These are phyloP conservation scores for Patiria miniata DNA, from an alignment of 35 echinoderm and acorn worm species.

Conservation along the genomic window DNA sequence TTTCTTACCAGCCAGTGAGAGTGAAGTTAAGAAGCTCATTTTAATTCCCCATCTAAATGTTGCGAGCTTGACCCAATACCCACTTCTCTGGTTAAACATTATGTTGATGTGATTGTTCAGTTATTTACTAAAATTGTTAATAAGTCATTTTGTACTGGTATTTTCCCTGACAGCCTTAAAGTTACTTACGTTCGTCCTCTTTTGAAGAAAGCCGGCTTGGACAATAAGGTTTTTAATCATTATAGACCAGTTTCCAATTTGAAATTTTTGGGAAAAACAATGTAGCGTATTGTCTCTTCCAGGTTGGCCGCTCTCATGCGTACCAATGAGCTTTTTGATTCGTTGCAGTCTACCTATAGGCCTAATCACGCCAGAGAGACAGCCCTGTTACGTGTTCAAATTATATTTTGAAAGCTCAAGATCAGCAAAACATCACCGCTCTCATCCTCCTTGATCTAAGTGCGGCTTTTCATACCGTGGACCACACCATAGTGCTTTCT, in stretches of 20 bases:
- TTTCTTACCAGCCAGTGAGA: no score
- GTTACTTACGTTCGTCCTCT: constrained; percentile 29
- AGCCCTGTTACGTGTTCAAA: constrained; percentile 60
- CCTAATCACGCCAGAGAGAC: constrained; percentile 53
- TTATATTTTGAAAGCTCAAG: constrained; percentile 43
- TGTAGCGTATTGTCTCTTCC: constrained; percentile 37
- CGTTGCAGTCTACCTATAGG: constrained; percentile 51
- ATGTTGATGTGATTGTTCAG: constrained; percentile 16
- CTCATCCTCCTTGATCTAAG: constrained; percentile 57
- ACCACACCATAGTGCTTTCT: background rate
- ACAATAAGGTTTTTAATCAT: constrained; percentile 43
- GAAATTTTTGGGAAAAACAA: constrained; percentile 49
- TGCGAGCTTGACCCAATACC: constrained; percentile 46
- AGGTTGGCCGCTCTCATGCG: background rate
- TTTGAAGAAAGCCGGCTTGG: constrained; percentile 48
- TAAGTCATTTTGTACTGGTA: background rate
- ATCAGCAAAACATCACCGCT: constrained; percentile 42
- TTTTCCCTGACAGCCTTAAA: constrained; percentile 19
- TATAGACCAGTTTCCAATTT: constrained; percentile 71
- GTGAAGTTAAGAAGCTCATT: no score
- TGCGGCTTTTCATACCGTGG: constrained; percentile 62
- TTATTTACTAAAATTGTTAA: constrained; percentile 29
- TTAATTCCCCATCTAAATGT: no score
- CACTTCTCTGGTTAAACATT: constrained; percentile 26
- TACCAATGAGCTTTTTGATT: background rate